Evolutionary conservation across 1,140 invertebrate species (phyloP).

Genomic region (Pogonus chalceus): DNA sequence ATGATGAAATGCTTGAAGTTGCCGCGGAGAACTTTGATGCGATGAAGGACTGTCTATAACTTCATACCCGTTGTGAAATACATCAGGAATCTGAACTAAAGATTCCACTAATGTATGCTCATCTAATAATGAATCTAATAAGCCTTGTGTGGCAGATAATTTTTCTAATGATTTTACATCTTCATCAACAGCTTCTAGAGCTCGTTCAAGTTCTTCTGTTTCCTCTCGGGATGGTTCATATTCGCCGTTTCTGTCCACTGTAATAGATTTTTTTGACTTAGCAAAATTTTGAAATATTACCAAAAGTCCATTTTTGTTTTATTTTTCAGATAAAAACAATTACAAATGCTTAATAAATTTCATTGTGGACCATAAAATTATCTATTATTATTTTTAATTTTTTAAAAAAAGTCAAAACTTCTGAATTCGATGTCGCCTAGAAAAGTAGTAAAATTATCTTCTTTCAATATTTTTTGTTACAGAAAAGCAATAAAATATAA

Average conservation of each 20-base stretch:
- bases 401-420: too few species aligned
- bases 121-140: slow-evolving; percentile 37
- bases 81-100: slow-evolving; percentile 22
- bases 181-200: slow-evolving; percentile 69
- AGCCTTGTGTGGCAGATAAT: slow-evolving; percentile 52
- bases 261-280: too few species aligned
- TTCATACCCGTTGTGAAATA: slow-evolving; percentile 3
- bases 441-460: too few species aligned
- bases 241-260: slow-evolving; percentile 60
- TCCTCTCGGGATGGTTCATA: slow-evolving; percentile 66
- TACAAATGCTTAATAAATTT: too few species aligned
- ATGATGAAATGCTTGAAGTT: neutral
- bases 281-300: too few species aligned
- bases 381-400: too few species aligned
- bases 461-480: too few species aligned
- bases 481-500: neutral
- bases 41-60: neutral
- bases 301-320: too few species aligned
- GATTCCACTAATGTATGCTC: slow-evolving; percentile 31
- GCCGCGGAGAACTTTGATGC: neutral
- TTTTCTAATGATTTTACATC: slow-evolving; percentile 65
- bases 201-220: slow-evolving; percentile 72
- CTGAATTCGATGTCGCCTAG: too few species aligned
- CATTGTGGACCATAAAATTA: too few species aligned
- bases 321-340: too few species aligned